Conservation (phyloP, 2,113 vertebrate species). For the Neofelis nebulosa region DNA sequence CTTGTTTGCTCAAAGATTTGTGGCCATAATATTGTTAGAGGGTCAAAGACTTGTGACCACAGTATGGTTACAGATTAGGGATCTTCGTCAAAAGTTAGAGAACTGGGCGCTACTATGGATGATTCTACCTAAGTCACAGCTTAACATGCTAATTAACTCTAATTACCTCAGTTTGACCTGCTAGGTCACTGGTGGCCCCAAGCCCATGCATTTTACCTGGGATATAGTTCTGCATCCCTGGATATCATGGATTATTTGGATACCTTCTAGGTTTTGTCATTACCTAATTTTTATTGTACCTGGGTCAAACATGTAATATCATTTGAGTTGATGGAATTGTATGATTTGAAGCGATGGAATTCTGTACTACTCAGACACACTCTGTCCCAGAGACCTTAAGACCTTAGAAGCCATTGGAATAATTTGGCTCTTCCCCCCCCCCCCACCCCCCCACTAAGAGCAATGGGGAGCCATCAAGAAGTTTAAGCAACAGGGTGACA, state of each 20-base stretch:
- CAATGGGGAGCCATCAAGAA: not conserved
- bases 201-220: not conserved
- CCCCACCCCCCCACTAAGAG: too few species aligned
- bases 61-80: not conserved
- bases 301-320: not conserved
- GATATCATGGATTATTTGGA: not conserved
- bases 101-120: not conserved
- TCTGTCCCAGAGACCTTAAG: not conserved
- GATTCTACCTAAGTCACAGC: not conserved
- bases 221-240: not conserved
- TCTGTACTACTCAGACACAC: not conserved
- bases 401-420: not conserved
- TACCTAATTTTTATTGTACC: not conserved
- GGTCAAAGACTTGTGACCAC: not conserved
- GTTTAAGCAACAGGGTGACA: not conserved
- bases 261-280: not conserved
- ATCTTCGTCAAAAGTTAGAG: conserved; percentile 5
- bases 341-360: not conserved
- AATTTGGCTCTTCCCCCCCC: not conserved
- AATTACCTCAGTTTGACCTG: not conserved
- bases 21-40: not conserved
- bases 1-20: not conserved
- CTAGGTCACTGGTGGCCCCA: not conserved
- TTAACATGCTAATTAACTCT: not conserved
- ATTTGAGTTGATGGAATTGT: not conserved